A percentile compares a stretch with the other conserved stretches of the same genome.
These are phyloP conservation scores for Andrena marginata DNA, from an alignment of 2,888 invertebrate genomes.

Conservation along the genomic window DNA sequence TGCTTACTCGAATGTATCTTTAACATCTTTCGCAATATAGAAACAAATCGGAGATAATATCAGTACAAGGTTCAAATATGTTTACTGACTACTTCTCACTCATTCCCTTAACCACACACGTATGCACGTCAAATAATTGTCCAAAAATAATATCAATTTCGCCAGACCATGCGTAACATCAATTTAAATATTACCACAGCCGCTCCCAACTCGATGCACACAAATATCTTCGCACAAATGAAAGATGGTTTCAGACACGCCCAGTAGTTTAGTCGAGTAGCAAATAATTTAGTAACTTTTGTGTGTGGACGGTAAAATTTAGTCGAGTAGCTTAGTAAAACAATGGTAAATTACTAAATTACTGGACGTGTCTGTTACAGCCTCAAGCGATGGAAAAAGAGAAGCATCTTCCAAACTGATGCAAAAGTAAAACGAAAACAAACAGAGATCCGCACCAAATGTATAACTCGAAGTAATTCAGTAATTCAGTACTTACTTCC, in stretches of 20 bases:
- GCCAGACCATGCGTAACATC: constrained; percentile 53
- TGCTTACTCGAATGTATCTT: neutral
- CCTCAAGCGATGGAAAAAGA: no score
- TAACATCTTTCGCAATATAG: neutral
- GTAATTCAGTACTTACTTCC: no score
- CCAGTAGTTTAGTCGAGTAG: no score
- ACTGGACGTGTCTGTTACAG: no score
- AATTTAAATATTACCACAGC: neutral
- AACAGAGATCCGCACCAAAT: neutral
- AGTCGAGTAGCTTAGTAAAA: no score
- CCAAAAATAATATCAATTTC: constrained; percentile 68
- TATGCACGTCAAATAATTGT: constrained; percentile 67
- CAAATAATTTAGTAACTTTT: no score
- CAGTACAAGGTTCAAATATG: constrained; percentile 44
- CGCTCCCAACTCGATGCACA: neutral
- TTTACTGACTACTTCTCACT: constrained; percentile 50
- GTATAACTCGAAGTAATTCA: neutral
- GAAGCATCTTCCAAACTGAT: no score
- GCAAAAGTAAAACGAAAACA: neutral
- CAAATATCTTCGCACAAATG: no score
- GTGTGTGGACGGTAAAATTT: no score
- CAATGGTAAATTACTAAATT: no score
- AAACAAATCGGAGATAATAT: constrained; percentile 12
- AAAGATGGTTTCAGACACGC: no score
- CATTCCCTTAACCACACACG: neutral